A percentile compares a stretch with the other conserved stretches of the same genome.
phyloP scores from a whole-genome alignment of 2,797 vertebrate species.

The Cossypha polioptera region DNA sequence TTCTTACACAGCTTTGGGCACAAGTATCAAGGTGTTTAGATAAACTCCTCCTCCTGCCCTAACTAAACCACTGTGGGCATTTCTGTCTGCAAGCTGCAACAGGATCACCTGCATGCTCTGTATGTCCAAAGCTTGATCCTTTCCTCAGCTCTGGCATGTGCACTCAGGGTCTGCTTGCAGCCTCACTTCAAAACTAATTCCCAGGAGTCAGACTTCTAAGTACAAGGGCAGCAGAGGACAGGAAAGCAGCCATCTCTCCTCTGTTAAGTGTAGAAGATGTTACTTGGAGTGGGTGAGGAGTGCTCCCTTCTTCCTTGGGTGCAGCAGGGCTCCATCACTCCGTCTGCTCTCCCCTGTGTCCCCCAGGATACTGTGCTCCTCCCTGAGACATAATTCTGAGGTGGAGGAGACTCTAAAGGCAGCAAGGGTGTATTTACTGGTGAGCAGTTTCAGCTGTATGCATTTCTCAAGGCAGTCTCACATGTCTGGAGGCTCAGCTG shows the following conservation, averaged over 20 bases:
- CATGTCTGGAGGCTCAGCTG: neutral
- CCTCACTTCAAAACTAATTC: neutral
- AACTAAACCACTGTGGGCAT: neutral
- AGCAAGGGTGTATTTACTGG: neutral
- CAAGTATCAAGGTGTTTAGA: neutral
- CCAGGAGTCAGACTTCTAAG: neutral
- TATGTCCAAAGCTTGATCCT: rapidly evolving
- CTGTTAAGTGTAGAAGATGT: neutral
- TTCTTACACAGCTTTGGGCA: neutral
- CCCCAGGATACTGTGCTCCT: neutral
- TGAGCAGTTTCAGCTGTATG: neutral
- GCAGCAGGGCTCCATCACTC: neutral
- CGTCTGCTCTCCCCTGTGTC: neutral
- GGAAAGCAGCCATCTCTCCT: neutral
- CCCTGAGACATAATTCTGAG: neutral
- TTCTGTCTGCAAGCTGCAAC: neutral
- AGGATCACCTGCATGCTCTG: neutral
- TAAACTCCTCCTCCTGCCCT: neutral
- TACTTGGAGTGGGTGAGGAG: neutral
- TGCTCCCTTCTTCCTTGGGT: neutral
- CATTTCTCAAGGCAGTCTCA: neutral
- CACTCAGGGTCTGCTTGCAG: neutral
- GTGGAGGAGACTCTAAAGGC: neutral
- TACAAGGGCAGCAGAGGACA: neutral
- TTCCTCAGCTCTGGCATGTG: neutral